These are phyloP conservation scores for Tangara arthus DNA, from an alignment of 2,797 vertebrate species.

Conservation along the genomic window DNA sequence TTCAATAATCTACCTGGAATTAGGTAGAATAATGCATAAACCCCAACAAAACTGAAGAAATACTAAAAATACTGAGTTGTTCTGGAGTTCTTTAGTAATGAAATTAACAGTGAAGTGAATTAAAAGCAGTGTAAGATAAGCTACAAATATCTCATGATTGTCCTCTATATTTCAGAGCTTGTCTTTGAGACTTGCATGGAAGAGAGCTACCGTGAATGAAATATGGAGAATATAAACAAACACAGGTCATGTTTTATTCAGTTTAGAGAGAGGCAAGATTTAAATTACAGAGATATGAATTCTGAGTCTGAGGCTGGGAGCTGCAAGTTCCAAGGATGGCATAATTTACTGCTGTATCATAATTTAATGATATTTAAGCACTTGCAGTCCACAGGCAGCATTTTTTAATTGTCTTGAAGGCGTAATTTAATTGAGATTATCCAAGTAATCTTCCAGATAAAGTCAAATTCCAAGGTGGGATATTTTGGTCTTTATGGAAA, in stretches of 20 bases:
- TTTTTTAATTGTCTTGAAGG: neutral
- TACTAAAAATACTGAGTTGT: neutral
- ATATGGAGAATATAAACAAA: neutral
- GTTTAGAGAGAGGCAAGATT: neutral
- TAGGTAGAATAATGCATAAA: neutral
- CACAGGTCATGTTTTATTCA: conserved; percentile 30
- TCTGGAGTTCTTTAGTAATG: neutral
- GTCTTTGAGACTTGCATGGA: neutral
- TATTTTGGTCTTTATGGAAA: neutral
- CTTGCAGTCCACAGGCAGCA: neutral
- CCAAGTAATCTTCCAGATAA: neutral
- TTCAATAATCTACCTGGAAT: neutral
- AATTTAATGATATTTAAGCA: neutral
- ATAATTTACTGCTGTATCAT: neutral
- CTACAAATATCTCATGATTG: neutral
- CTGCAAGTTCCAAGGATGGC: neutral
- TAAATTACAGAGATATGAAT: neutral
- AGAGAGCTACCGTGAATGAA: neutral
- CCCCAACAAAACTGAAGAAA: neutral
- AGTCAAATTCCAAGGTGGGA: neutral
- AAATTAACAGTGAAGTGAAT: neutral
- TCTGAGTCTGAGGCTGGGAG: neutral
- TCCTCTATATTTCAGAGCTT: neutral
- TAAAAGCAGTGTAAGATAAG: neutral
- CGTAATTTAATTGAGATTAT: neutral